Base-by-base conservation (phyloP, 2,113 vertebrate species). In the Phycodurus eques region DNA sequence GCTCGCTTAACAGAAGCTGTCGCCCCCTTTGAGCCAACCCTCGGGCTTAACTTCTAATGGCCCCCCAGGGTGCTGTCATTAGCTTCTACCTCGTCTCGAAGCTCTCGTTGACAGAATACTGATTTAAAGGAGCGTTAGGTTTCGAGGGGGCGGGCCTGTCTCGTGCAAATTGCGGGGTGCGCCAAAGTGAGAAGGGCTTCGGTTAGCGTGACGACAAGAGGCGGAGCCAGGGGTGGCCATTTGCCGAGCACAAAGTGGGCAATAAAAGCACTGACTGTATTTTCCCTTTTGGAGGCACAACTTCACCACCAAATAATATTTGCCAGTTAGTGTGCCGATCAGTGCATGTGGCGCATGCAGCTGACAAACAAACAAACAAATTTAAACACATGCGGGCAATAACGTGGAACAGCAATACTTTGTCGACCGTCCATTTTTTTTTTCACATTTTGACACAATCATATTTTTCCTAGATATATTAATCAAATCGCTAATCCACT, bases 11-110 rank as follows among this genome's bases (percentile, higher is more conserved):
- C 53, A 81, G 75, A 77, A 67, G 68, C 63, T 27, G 8, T 51
- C 62, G 53, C 63, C 63, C 72, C 67, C 67, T 75, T 72, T 74
- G 62, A 78, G 70, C 62, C 73, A 70, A 20, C 77, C 82, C 70
- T 15, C n/a, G 54, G 71, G 77, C 68, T 81, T 68, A 27, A n/a
- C 64, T 82, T 72, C 72, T 84, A 85, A 88, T 85, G 84, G 80
- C 73, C 67, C 79, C 80, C 83, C 80, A 8, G 73, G 65, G 80
- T 54, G 64, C 49, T 65, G 80, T 83, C 80, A 75, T 70, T 74
- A 83, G 46, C 72, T 80, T 78, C 76, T 76, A 81, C 77, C 79
- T 84, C 70, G 68, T 79, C 78, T 66, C 74, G 57, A 60, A 72
- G 80, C 75, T 77, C 80, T 80, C 69, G 64, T 77, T 71, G 80